A percentile compares a stretch with the other conserved stretches of the same genome.
These are phyloP conservation scores for Ctenosaura bakeri DNA, from an alignment of 2,797 vertebrate genomes.

Conservation along the genomic window DNA sequence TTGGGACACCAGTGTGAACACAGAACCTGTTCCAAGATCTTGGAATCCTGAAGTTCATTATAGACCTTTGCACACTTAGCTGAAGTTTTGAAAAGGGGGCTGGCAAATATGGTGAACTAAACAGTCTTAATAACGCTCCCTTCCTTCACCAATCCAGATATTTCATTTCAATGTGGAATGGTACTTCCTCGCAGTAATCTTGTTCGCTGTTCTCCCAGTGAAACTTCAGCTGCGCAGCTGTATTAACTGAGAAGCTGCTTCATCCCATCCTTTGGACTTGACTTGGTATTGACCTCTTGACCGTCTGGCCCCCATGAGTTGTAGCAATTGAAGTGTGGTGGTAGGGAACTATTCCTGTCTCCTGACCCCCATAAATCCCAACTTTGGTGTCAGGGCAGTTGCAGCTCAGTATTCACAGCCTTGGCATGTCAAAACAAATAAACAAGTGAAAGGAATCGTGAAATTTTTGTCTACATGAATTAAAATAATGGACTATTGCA, in stretches of 20 bases:
- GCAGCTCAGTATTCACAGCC: background rate
- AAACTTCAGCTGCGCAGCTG: background rate
- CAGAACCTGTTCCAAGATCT: background rate
- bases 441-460: background rate
- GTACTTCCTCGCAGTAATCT: background rate
- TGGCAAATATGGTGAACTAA: too few relatives aligned
- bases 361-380: background rate
- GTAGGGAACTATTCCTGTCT: too few relatives aligned
- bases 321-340: background rate
- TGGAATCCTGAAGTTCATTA: background rate
- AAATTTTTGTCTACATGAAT: background rate
- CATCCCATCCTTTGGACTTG: background rate
- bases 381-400: too few relatives aligned
- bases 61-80: background rate
- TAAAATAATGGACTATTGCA: slow-evolving; percentile 2
- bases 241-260: background rate
- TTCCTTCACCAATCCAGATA: too few relatives aligned
- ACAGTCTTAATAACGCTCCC: too few relatives aligned
- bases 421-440: background rate
- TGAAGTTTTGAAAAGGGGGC: background rate
- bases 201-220: background rate
- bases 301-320: background rate
- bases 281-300: background rate
- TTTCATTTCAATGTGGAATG: too few relatives aligned
- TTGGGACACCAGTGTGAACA: too few relatives aligned